A percentile compares a stretch with the other conserved stretches of the same genome.
phyloP scores from a whole-genome alignment of 2,888 invertebrate species.

The Caenorhabditis wallacei region DNA sequence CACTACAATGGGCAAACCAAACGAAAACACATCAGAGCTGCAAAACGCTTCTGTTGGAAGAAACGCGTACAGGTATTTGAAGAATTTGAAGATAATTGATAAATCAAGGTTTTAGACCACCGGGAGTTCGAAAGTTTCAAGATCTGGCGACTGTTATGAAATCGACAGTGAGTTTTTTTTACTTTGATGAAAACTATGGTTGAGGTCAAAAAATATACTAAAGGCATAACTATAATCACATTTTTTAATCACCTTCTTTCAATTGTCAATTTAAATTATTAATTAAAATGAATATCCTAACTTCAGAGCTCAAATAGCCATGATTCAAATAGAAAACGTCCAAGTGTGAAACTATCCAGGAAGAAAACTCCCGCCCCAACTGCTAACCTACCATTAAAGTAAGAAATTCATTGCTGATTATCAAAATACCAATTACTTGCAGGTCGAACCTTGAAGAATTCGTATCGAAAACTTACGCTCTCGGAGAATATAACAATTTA shows the following conservation, averaged over 20 bases:
- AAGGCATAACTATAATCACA: too few species aligned
- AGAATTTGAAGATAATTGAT: neutral
- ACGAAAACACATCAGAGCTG: neutral
- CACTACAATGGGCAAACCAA: neutral
- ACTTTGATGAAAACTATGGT: neutral
- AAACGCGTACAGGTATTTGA: constrained; percentile 5
- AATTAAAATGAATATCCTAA: too few species aligned
- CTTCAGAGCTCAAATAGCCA: constrained; percentile 5
- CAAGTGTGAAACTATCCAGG: neutral
- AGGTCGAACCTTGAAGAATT: constrained; percentile 69
- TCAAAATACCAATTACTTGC: neutral
- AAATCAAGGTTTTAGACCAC: neutral
- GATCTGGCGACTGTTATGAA: constrained; percentile 3
- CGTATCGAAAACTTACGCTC: constrained; percentile 62
- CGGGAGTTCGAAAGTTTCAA: neutral
- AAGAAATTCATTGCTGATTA: neutral
- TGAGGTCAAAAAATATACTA: too few species aligned
- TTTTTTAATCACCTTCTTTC: too few species aligned
- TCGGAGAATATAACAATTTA: constrained; percentile 56
- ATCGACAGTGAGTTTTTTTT: constrained; percentile 18
- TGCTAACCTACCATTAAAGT: constrained; percentile 37
- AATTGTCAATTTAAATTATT: too few species aligned
- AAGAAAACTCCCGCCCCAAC: constrained; percentile 5
- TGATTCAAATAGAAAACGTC: neutral
- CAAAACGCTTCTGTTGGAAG: constrained; percentile 19